Conservation (phyloP, 2,797 vertebrate species). For the Thripadectes ignobilis region DNA sequence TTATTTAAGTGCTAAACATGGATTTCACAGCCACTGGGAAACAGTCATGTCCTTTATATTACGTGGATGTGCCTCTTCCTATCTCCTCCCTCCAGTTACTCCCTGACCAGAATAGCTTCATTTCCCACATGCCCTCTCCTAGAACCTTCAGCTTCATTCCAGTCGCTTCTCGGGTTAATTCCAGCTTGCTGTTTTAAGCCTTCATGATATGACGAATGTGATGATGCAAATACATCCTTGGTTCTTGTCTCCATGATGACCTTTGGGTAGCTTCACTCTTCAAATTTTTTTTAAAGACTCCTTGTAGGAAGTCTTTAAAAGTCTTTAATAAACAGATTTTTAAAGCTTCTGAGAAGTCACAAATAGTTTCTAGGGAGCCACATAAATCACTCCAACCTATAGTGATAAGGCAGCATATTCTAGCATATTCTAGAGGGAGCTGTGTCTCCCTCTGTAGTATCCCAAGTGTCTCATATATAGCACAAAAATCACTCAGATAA, state of each 20-base stretch:
- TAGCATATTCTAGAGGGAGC: too few relatives aligned
- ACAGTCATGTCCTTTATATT: background rate
- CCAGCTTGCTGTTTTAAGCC: slow-evolving; percentile 28
- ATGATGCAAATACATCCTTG: slow-evolving; percentile 10
- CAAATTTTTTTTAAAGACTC: background rate
- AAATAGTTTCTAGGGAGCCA: background rate
- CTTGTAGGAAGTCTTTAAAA: background rate
- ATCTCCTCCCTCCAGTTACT: slow-evolving; percentile 20
- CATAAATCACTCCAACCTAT: background rate
- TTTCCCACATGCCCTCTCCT: background rate
- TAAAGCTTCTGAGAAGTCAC: background rate
- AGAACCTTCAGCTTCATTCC: background rate
- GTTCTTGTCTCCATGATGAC: background rate
- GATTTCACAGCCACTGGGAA: slow-evolving; percentile 19
- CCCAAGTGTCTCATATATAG: background rate
- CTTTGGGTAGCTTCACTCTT: background rate
- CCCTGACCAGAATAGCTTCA: background rate
- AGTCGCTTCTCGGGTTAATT: slow-evolving; percentile 10
- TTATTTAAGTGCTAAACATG: slow-evolving; percentile 60
- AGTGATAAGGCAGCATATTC: background rate
- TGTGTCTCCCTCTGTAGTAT: background rate
- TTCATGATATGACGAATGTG: background rate
- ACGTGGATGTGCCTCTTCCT: background rate
- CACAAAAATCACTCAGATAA: background rate
- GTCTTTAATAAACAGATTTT: background rate